Evolutionary conservation across 1,140 invertebrate species (phyloP), one percentile per base, ranked within the genome.

Genomic region (Macrobrachium rosenbergii): DNA sequence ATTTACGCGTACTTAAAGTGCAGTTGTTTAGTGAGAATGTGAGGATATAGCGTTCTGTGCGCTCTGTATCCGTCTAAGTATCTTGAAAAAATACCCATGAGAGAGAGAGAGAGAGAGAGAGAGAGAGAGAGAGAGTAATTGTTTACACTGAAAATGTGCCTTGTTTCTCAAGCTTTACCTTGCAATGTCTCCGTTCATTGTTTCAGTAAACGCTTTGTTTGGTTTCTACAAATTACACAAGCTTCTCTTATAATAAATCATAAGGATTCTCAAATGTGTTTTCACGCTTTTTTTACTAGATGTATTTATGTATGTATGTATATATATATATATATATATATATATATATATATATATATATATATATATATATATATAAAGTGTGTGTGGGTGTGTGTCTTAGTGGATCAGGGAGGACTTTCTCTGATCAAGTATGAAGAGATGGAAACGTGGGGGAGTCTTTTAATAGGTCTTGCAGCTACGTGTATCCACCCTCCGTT

Each of bases 341-440:
- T 69, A 69, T 69, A 21, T 69, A 69, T 69, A 69, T 69, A 21
- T 69, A 69, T n/a, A 69, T 69, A 21, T 69, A 69, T 69, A 23
- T 69, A 6, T 3, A 23, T 69, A 23, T 69, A 6, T 69, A 23
- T 67, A 67, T 67, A 67, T 67, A 67, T 67, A 23, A 6, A 0
- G 64, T 17, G 64, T 67, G 64, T 67, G 64, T 67, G 64, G 3
- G 64, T 67, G 64, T 67, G 64, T 67, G 64, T 67, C 3, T 67
- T 37, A 37, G 28, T 37, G 28, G 28, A 37, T 37, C 28, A 2
- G 28, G 3, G 28, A 3, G 28, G 28, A 2, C 28, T 37, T 37
- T 2, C 28, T 37, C 28, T 37, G 28, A 37, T 37, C 3, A 37
- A 37, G 64, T 67, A 16, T 67, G 64, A 11, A 67, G 19, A 28